A percentile compares a stretch with the other conserved stretches of the same genome.
Evolutionary conservation across 2,888 invertebrate species (phyloP).

Genomic region (Trichopria drosophilae): DNA sequence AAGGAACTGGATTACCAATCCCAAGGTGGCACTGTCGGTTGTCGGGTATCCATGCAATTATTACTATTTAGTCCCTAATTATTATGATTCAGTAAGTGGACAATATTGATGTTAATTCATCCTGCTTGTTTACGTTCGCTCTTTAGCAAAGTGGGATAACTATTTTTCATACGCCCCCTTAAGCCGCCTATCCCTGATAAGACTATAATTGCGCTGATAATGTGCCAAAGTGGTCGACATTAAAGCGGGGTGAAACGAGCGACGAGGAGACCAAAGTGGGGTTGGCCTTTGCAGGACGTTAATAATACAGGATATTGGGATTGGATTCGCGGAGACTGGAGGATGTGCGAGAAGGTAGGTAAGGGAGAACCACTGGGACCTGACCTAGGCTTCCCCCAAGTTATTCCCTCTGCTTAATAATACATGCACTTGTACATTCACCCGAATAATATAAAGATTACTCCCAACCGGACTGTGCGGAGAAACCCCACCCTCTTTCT

Average conservation of each 20-base stretch:
- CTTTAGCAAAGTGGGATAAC: too few relatives aligned
- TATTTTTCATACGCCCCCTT: constrained; percentile 28
- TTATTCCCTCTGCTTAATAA: constrained; percentile 45
- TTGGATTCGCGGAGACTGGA: constrained; percentile 45
- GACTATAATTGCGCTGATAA: constrained; percentile 11
- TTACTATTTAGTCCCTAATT: too few relatives aligned
- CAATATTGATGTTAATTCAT: too few relatives aligned
- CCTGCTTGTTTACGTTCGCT: too few relatives aligned
- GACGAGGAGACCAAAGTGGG: constrained; percentile 28
- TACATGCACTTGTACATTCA: constrained; percentile 30
- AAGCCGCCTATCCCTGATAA: constrained; percentile 9
- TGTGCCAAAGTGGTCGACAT: constrained; percentile 9
- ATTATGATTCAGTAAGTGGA: too few relatives aligned
- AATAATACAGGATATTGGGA: constrained; percentile 55
- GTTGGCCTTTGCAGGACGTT: constrained; percentile 45
- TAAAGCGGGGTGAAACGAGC: not conserved
- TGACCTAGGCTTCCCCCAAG: constrained; percentile 47
- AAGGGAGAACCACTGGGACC: constrained; percentile 45
- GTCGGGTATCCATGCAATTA: too few relatives aligned
- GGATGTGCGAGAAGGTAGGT: constrained; percentile 1
- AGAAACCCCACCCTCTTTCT: too few relatives aligned
- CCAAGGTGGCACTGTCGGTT: too few relatives aligned
- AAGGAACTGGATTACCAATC: too few relatives aligned
- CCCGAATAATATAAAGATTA: constrained; percentile 22
- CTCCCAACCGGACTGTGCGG: too few relatives aligned